phyloP scores from a whole-genome alignment of 2,888 invertebrate species.

The Caenorhabditis sp. region DNA sequence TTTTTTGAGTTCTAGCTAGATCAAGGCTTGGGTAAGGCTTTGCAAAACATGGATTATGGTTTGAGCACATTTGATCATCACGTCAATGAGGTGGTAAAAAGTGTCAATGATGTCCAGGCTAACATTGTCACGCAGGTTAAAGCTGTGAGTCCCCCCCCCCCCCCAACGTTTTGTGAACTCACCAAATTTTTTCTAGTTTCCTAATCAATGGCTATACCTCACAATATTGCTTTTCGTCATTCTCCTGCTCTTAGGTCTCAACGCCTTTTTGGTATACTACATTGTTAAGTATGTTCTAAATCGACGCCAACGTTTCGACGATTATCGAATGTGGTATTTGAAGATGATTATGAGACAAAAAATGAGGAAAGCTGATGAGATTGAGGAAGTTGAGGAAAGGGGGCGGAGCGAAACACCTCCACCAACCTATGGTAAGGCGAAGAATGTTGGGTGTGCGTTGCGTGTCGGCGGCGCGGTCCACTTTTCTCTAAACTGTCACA shows the following conservation, averaged over 20 bases:
- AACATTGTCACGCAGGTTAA: conserved; percentile 19
- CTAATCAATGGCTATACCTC: conserved; percentile 44
- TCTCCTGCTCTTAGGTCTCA: conserved; percentile 26
- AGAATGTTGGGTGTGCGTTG: too few relatives aligned
- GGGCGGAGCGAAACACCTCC: conserved; percentile 41
- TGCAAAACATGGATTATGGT: conserved; percentile 34
- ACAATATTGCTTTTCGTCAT: conserved; percentile 32
- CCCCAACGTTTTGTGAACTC: neutral
- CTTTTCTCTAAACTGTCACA: too few relatives aligned
- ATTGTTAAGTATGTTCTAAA: conserved; percentile 20
- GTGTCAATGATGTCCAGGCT: conserved; percentile 25
- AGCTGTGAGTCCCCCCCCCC: conserved; percentile 9
- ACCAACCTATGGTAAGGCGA: conserved; percentile 39
- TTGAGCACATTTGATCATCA: conserved; percentile 36
- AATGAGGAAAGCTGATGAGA: conserved; percentile 18
- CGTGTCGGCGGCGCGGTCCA: too few relatives aligned
- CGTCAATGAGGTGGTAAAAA: conserved; percentile 26
- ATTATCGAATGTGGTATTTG: conserved; percentile 39
- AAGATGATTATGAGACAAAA: conserved; percentile 29
- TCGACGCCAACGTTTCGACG: conserved; percentile 28
- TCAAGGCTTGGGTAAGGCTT: conserved; percentile 19
- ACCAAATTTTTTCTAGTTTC: conserved; percentile 21
- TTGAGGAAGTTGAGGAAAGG: neutral
- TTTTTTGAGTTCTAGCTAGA: conserved; percentile 33
- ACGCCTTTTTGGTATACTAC: conserved; percentile 35